phyloP scores from a whole-genome alignment of 2,888 invertebrate genomes.

The Cactoblastis cactorum region DNA sequence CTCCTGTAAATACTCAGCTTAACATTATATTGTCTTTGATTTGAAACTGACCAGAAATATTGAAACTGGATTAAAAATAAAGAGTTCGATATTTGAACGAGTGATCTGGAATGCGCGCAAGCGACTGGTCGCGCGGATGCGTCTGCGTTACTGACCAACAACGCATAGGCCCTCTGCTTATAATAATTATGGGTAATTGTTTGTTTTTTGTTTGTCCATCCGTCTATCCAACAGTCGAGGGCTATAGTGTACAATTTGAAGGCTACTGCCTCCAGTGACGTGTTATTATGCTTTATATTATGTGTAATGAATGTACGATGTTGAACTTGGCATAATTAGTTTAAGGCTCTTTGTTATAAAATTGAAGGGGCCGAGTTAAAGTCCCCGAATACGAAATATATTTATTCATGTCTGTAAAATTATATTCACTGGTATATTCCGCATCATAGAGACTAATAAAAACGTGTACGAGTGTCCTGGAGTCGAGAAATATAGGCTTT shows the following conservation, averaged over 20 bases:
- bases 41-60: conserved; percentile 13
- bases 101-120: conserved; percentile 24
- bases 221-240: conserved; percentile 35
- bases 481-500: no score
- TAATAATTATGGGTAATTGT: conserved; percentile 70
- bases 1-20: conserved; percentile 21
- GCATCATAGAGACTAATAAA: no score
- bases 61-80: conserved; percentile 17
- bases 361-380: not conserved
- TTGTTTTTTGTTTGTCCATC: conserved; percentile 62
- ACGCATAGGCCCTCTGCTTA: conserved; percentile 57
- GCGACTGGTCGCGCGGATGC: conserved; percentile 41
- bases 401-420: no score
- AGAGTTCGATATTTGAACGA: conserved; percentile 24
- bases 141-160: conserved; percentile 51
- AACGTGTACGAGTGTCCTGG: no score
- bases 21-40: conserved; percentile 28
- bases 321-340: not conserved
- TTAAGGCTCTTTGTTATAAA: not conserved
- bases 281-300: conserved; percentile 10
- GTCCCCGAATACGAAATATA: not conserved
- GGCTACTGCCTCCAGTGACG: conserved; percentile 33
- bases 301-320: not conserved
- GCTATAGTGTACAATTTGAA: conserved; percentile 38
- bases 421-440: no score